Percentiles rank a stretch among this genome's conserved stretches.
These are phyloP conservation scores for Proterorhinus semilunaris DNA, from an alignment of 2,113 vertebrate species.

Conservation along the genomic window DNA sequence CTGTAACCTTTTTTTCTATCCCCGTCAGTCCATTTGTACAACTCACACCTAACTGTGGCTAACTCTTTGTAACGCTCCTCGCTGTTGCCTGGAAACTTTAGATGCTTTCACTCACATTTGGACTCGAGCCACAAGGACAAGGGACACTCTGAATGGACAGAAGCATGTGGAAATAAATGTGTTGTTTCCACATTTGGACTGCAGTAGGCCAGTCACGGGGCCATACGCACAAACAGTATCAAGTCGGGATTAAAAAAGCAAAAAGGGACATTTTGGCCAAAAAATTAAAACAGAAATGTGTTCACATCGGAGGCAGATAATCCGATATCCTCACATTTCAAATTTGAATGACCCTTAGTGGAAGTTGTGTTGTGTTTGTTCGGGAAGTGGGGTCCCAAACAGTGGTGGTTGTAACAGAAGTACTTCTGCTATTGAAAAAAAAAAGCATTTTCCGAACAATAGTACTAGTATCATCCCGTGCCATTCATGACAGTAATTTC, in stretches of 20 bases:
- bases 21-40: background rate
- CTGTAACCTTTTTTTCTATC: background rate
- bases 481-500: too few species aligned
- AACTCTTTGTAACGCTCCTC: conserved; percentile 16
- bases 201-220: background rate
- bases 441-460: too few species aligned
- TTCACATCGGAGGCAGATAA: too few species aligned
- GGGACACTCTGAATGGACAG: conserved; percentile 12
- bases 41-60: conserved; percentile 26
- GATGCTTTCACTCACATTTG: conserved; percentile 31
- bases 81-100: conserved; percentile 54
- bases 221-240: background rate
- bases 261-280: too few species aligned
- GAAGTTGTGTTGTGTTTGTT: too few species aligned
- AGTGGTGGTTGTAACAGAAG: too few species aligned
- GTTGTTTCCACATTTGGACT: background rate
- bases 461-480: too few species aligned
- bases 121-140: conserved; percentile 17
- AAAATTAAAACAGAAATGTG: too few species aligned
- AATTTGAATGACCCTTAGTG: too few species aligned
- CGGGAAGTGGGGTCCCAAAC: too few species aligned
- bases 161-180: background rate
- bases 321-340: too few species aligned
- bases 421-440: too few species aligned
- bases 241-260: background rate